Conservation (phyloP, 2,888 invertebrate species). For the Rhagonycha lutea region DNA sequence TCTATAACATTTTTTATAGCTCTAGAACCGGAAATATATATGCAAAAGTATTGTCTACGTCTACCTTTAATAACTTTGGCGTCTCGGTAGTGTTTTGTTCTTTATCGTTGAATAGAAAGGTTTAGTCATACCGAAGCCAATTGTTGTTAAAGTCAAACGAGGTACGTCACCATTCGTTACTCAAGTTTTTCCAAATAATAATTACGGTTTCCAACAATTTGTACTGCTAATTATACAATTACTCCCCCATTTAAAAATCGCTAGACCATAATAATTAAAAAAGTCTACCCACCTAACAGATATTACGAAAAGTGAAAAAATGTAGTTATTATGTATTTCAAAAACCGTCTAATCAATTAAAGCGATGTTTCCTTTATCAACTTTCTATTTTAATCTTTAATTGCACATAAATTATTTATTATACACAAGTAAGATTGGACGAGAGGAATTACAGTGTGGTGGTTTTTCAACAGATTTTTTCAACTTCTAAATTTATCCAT, state of each 20-base stretch:
- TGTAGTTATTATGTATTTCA: neutral
- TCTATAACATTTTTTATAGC: too few species aligned
- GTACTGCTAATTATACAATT: neutral
- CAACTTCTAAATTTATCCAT: neutral
- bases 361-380: neutral
- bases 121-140: constrained; percentile 4
- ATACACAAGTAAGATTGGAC: neutral
- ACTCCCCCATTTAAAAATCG: neutral
- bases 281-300: neutral
- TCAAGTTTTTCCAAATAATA: neutral
- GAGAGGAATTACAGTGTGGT: neutral
- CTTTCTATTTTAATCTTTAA: neutral
- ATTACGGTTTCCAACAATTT: neutral
- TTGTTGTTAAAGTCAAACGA: neutral
- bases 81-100: neutral
- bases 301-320: neutral
- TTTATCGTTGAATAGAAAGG: constrained; percentile 2
- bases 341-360: neutral
- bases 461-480: neutral
- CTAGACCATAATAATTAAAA: neutral
- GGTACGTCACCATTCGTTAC: neutral
- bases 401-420: neutral
- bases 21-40: neutral
- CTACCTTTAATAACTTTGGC: neutral
- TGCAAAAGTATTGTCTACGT: neutral